These are phyloP conservation scores for Agrochola lota DNA, from an alignment of 2,888 invertebrate genomes.

Conservation along the genomic window DNA sequence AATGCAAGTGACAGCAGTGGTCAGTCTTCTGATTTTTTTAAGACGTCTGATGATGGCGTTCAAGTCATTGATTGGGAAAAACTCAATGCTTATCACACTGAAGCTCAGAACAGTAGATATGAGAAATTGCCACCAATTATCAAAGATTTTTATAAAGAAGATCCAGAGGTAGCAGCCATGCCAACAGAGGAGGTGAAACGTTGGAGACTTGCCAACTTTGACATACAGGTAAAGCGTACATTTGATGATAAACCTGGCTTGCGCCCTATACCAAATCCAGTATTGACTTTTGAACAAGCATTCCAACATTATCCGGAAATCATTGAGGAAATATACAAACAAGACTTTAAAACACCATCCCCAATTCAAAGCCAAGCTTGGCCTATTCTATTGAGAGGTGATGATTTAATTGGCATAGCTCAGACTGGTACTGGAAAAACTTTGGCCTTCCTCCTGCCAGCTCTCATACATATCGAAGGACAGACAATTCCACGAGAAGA, in stretches of 20 bases:
- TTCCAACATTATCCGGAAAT: constrained; percentile 96
- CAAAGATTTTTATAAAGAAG: constrained; percentile 96
- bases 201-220: constrained; percentile 92
- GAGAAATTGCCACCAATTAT: constrained; percentile 92
- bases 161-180: constrained; percentile 92
- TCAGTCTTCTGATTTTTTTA: constrained; percentile 77
- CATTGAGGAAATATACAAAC: constrained; percentile 94
- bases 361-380: constrained; percentile 98
- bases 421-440: constrained; percentile 99
- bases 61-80: constrained; percentile 91
- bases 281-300: constrained; percentile 95
- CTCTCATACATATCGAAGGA: constrained; percentile 97
- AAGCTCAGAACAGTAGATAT: constrained; percentile 91
- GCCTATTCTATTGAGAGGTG: constrained; percentile 97
- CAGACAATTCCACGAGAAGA: constrained; percentile 94
- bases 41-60: constrained; percentile 77
- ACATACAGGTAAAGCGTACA: constrained; percentile 93
- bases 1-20: constrained; percentile 62
- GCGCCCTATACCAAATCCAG: constrained; percentile 93
- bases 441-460: constrained; percentile 97
- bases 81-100: constrained; percentile 89
- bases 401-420: constrained; percentile 98
- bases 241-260: constrained; percentile 89
- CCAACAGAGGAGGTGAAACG: constrained; percentile 90
- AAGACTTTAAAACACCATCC: constrained; percentile 95